phyloP scores from a whole-genome alignment of 1,140 invertebrate species.

The Pogonomyrmex californicus region DNA sequence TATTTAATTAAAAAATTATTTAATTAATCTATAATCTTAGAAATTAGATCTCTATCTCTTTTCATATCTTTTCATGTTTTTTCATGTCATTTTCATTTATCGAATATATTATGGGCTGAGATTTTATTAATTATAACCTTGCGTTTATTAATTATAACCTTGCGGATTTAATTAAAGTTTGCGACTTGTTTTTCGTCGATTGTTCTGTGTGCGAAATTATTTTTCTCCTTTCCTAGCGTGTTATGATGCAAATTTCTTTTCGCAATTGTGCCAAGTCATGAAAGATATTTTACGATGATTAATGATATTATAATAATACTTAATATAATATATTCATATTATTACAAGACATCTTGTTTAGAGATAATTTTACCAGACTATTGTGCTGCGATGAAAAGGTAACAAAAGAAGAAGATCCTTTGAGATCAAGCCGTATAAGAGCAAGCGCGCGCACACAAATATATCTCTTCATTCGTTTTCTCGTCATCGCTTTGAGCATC shows the following conservation, averaged over 20 bases:
- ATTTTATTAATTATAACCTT: background rate
- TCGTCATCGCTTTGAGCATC: background rate
- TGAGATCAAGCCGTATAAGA: background rate
- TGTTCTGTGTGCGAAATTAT: background rate
- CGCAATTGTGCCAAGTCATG: background rate
- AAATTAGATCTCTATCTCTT: background rate
- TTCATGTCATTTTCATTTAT: background rate
- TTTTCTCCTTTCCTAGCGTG: background rate
- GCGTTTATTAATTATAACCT: background rate
- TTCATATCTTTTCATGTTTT: background rate
- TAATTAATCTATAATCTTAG: no score
- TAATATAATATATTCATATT: background rate
- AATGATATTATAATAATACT: background rate
- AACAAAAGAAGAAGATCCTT: background rate
- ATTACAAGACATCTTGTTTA: background rate
- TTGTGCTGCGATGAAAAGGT: background rate
- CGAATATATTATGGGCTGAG: background rate
- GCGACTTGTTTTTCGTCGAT: background rate
- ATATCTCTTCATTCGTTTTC: background rate
- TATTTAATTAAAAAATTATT: no score
- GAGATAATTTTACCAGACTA: background rate
- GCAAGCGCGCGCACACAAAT: background rate
- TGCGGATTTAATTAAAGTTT: background rate
- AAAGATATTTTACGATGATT: conserved; percentile 5
- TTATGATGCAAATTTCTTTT: background rate